Conservation (phyloP, 2,888 invertebrate genomes). For the Chesias legatella region DNA sequence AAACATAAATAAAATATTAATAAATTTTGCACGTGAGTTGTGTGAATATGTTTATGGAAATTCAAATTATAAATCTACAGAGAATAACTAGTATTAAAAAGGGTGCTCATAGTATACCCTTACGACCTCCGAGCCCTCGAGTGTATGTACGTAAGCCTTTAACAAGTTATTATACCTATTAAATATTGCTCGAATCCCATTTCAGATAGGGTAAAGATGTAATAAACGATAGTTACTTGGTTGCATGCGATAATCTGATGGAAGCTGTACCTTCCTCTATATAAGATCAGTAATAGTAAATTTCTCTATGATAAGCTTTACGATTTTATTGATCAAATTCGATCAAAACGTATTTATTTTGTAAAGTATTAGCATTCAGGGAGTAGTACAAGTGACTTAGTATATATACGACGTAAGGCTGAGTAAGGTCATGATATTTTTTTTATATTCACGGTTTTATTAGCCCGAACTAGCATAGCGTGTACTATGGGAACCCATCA, state of each 20-base stretch:
- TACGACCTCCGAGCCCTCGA: slow-evolving; percentile 38
- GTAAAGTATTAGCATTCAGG: no score
- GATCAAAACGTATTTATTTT: no score
- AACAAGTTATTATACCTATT: slow-evolving; percentile 45
- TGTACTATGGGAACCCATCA: no score
- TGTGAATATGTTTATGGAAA: slow-evolving; percentile 34
- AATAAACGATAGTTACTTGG: slow-evolving; percentile 17
- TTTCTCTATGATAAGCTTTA: slow-evolving; percentile 2
- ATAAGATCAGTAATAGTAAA: slow-evolving; percentile 4
- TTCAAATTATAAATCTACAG: slow-evolving; percentile 50
- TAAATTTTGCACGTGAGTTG: slow-evolving; percentile 30
- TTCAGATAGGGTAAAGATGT: slow-evolving; percentile 17
- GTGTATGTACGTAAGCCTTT: slow-evolving; percentile 39
- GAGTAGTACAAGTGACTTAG: no score
- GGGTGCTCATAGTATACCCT: slow-evolving; percentile 50
- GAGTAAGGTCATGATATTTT: no score
- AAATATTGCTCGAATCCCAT: slow-evolving; percentile 38
- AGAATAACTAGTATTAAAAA: slow-evolving; percentile 48
- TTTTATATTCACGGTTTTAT: no score
- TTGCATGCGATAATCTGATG: slow-evolving; percentile 6
- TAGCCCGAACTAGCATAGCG: no score
- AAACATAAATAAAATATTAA: slow-evolving; percentile 29
- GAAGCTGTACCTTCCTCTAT: slow-evolving; percentile 1
- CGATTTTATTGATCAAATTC: neutral
- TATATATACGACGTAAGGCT: no score